Evolutionary conservation across 1,140 invertebrate species (phyloP), one percentile per base, ranked within the genome.

Genomic region (Metaphire vulgaris): DNA sequence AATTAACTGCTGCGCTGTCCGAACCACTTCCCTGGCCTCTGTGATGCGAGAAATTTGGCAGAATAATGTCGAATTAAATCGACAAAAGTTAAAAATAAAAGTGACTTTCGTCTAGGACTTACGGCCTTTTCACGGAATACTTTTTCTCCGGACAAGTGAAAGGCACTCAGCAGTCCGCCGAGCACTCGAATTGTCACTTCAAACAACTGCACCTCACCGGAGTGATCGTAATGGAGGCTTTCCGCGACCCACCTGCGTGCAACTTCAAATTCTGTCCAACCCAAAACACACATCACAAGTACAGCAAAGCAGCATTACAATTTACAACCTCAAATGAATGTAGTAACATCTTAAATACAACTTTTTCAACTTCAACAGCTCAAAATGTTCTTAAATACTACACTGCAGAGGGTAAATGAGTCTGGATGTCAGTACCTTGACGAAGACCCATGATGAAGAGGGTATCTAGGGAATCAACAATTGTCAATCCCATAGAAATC

Each of bases 141-240:
- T 1, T 80, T 77, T 86, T 99, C 97, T 1, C 95, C 94, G 6
- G 97, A 97, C 69, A 99, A 89, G 69, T 97, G 92, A 86, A 93
- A 99, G 79, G 92, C 92, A 12, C 96, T 91, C 32, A 99, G 88
- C 74, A 99, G 88, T 28, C 97, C 96, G 73, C 97, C 98, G 76
- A 99, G 90, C 84, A 97, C 97, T 26, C 97, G 90, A 83, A 99
- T 99, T 81, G 97, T 99, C 66, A 92, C 96, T 88, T 99, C 98
- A 88, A 99, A 99, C 14, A 99, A 92, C 16, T 96, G 98, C 75
- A 99, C 89, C 41, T 56, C 41, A 12, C 41, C 41, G 21, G 6
- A 12, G 41, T 56, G 41, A 12, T 56, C 41, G 21, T 56, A 56
- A 56, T 12, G 6, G 68, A 99, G 89, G 81, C 94, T 90, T 26